Percentiles rank a stretch among this genome's conserved stretches.
Evolutionary conservation across 1,140 invertebrate genomes (phyloP).

Genomic region (Zaprionus lachaisei): DNA sequence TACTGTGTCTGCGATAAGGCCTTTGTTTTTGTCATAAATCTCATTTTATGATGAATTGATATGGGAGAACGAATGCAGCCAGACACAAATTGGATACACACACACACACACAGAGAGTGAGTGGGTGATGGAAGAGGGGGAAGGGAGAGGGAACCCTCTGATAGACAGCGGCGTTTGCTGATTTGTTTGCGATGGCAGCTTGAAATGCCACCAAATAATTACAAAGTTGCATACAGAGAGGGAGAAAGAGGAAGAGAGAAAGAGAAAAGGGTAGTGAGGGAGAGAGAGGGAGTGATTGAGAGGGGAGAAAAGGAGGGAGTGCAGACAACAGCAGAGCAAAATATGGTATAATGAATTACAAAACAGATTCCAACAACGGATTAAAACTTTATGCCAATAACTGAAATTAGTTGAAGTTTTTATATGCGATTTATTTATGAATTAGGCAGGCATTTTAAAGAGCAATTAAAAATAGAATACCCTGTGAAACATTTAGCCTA

Average conservation of each 20-base stretch:
- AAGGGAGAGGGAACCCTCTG: neutral
- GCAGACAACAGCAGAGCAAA: neutral
- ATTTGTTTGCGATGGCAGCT: constrained; percentile 52
- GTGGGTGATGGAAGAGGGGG: neutral
- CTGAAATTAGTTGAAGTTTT: neutral
- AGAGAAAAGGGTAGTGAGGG: neutral
- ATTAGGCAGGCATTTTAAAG: neutral
- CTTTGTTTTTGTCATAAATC: constrained; percentile 84
- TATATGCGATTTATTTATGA: neutral
- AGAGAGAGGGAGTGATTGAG: neutral
- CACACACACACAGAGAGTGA: neutral
- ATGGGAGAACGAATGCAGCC: constrained; percentile 42
- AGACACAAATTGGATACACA: constrained; percentile 55
- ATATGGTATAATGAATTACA: neutral
- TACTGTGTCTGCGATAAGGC: constrained; percentile 84
- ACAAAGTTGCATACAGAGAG: constrained; percentile 21
- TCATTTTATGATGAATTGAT: constrained; percentile 84
- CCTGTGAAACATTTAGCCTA: neutral
- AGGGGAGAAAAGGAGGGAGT: neutral
- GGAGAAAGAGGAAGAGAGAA: neutral
- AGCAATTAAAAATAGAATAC: neutral
- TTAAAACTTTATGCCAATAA: constrained; percentile 5
- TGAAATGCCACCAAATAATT: constrained; percentile 53
- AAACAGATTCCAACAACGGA: neutral
- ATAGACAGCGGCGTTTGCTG: constrained; percentile 35